Evolutionary conservation across 2,113 vertebrate genomes (phyloP), one percentile per base, ranked within the genome.

Genomic region (Otus sunia): DNA sequence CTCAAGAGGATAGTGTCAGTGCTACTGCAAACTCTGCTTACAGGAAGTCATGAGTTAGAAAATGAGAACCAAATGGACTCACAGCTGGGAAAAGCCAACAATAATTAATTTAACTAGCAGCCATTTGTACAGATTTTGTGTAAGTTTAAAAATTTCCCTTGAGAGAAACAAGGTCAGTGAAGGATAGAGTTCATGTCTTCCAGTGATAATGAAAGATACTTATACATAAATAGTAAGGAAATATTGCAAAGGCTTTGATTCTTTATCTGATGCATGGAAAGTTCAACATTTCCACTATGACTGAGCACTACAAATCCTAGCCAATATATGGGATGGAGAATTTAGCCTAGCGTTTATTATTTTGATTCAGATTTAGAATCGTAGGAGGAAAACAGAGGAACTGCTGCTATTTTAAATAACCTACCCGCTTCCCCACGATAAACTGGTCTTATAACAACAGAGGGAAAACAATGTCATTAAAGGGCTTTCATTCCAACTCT

Each of bases 41-140:
- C 55, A 91, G 96, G 96, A 96, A 98, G 92, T 96, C 89, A 96
- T 93, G 97, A 98, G 95, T 92, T 97, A 96, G 97, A 96, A 98
- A 98, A 98, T 97, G 95, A 98, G 96, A 98, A 96, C 89, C 96
- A 98, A 98, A 98, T 97, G 97, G 97, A 98, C 98, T 97, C 96
- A 94, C 98, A 98, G 98, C 97, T 98, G 97, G 97, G 97, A 98
- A 98, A 97, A 98, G 88, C 89, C 94, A 95, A 97, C 95, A 96
- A 91, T 94, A 98, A 98, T 98, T 98, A 98, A 98, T 98, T 97
- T 97, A 98, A 98, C 88, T 92, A 97, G 90, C 80, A 96, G 73
- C 73, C 95, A 94, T 97, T 98, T 96, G 93, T 90, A 88, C 59
- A 92, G 96, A 97, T 68, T 92, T 94, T 64, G 59, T 96, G 94